Evolutionary conservation across 1,140 invertebrate genomes (phyloP).

Genomic region (Hesperophylax magnus): DNA sequence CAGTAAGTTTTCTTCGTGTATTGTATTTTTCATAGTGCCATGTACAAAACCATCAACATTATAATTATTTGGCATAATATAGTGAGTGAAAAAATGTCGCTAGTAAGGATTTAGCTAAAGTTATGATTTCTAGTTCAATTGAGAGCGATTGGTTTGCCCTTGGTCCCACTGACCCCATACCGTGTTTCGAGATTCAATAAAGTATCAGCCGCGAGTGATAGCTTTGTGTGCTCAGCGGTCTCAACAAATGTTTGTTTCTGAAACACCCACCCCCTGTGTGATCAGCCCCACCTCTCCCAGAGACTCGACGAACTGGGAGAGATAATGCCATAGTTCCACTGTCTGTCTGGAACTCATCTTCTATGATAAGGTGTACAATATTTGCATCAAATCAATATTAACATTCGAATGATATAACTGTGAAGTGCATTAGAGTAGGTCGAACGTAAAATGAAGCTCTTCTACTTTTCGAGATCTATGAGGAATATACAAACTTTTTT

Average conservation of each 20-base stretch:
- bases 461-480: neutral
- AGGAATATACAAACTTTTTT: neutral
- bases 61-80: too few species aligned
- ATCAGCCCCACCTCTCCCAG: neutral
- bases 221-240: neutral
- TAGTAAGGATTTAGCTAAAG: neutral
- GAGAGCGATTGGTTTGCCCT: neutral
- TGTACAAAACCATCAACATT: too few species aligned
- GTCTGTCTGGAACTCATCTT: neutral
- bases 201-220: neutral
- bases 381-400: slow-evolving; percentile 34
- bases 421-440: slow-evolving; percentile 25
- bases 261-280: neutral
- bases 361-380: slow-evolving; percentile 16
- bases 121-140: neutral
- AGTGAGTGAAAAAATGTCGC: too few species aligned
- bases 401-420: slow-evolving; percentile 4
- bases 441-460: neutral
- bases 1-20: too few species aligned
- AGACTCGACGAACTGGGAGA: neutral
- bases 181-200: neutral
- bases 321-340: neutral
- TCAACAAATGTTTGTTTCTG: slow-evolving; percentile 10
- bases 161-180: neutral
- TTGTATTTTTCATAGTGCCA: too few species aligned